Conservation (phyloP, 1,140 invertebrate genomes). For the Cheumatopsyche charites region DNA sequence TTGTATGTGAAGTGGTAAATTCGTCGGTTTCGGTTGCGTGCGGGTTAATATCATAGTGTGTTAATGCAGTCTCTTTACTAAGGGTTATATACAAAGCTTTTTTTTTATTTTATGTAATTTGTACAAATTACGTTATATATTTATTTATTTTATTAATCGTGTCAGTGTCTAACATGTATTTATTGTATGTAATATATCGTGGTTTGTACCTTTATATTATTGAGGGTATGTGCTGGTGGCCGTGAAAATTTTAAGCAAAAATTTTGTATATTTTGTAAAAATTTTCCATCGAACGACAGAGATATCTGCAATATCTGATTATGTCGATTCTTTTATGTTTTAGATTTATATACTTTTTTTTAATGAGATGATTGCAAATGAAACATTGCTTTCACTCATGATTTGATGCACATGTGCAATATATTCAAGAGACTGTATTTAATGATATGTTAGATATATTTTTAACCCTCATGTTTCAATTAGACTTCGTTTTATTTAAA, state of each 20-base stretch:
- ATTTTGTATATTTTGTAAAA: neutral
- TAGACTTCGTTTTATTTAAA: too few species aligned
- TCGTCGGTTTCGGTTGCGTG: neutral
- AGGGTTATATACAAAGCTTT: too few species aligned
- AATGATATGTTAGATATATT: neutral
- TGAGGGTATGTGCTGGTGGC: slow-evolving; percentile 70
- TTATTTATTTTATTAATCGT: slow-evolving; percentile 4
- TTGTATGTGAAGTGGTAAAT: neutral
- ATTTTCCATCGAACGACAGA: too few species aligned
- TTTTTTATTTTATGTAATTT: neutral
- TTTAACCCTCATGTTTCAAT: too few species aligned
- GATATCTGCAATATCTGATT: slow-evolving; percentile 28
- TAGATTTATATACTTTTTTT: slow-evolving; percentile 3
- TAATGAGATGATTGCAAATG: too few species aligned
- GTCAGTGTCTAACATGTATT: slow-evolving; percentile 17
- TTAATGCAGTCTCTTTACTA: neutral
- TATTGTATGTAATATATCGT: slow-evolving; percentile 14
- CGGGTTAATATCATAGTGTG: neutral
- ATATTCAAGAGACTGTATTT: too few species aligned
- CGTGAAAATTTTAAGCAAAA: slow-evolving; percentile 43
- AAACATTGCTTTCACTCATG: too few species aligned
- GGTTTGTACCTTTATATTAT: slow-evolving; percentile 66
- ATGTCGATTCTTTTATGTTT: slow-evolving; percentile 17
- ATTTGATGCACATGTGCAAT: neutral
- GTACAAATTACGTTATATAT: neutral